phyloP scores from a whole-genome alignment of 2,113 vertebrate species.

The Lipophrys pholis region DNA sequence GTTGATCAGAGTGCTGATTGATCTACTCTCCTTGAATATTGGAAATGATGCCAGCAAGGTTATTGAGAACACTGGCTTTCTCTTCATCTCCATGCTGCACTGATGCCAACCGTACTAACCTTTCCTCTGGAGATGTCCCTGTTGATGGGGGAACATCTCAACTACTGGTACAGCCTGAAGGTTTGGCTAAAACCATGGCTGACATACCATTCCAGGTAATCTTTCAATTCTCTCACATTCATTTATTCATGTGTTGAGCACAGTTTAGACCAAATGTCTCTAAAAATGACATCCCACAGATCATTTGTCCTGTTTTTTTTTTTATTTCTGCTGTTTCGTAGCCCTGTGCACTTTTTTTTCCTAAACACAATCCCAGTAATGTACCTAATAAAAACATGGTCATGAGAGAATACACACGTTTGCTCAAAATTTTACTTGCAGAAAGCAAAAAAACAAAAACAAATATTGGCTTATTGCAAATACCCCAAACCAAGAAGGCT shows the following conservation, averaged over 20 bases:
- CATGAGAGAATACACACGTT: no score
- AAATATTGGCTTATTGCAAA: no score
- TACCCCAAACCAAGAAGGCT: no score
- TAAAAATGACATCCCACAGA: slow-evolving; percentile 75
- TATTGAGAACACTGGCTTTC: slow-evolving; percentile 98
- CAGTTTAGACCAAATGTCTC: slow-evolving; percentile 2
- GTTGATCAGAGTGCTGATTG: slow-evolving; percentile 93
- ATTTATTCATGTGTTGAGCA: neutral
- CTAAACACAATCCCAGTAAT: no score
- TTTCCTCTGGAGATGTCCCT: slow-evolving; percentile 97
- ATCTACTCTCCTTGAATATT: slow-evolving; percentile 96
- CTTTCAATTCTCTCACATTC: neutral
- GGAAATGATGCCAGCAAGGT: slow-evolving; percentile 97
- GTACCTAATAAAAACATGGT: no score
- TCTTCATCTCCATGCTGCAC: slow-evolving; percentile 99
- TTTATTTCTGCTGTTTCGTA: slow-evolving; percentile 96
- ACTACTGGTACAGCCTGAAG: slow-evolving; percentile 99
- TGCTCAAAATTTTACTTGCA: no score
- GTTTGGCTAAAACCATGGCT: slow-evolving; percentile 96
- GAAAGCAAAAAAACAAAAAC: no score
- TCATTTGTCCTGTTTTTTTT: slow-evolving; percentile 94
- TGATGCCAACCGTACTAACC: slow-evolving; percentile 98
- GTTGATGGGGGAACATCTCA: slow-evolving; percentile 95
- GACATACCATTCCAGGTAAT: slow-evolving; percentile 97
- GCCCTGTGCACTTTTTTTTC: slow-evolving; percentile 92